Evolutionary conservation across 2,888 invertebrate genomes (phyloP), one percentile per base, ranked within the genome.

Genomic region (Flabesymbios commensalis): DNA sequence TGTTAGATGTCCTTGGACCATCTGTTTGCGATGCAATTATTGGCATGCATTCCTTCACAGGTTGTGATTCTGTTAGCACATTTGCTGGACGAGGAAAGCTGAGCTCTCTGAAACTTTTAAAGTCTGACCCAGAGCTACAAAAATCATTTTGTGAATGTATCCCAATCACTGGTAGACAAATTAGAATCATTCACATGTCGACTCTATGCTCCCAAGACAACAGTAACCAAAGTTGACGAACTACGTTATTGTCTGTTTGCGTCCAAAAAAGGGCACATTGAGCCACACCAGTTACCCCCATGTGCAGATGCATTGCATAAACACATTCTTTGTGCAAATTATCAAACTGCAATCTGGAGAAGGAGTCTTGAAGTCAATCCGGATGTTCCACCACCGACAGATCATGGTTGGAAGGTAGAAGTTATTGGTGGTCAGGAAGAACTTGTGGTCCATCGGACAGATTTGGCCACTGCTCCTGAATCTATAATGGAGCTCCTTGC

Each of bases 291-390:
- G 51, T 60, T 69, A 22, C 67, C 62, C 36, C 64, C 66, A 33
- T 64, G 64, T 36, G 22, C 26, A 32, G 66, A 59, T 33, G 32
- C 55, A 22, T 41, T 65, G 28, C 14, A 24, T 10, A 41, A 59
- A 33, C 67, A 67, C 33, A 33, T 43, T 4, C 33, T 22, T 14
- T 28, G 69, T 17, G 68, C 68, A 5, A 68, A 68, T 55, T 69
- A 69, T 43, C 69, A 69, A 42, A 52, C 61, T 22, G 68, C 57
- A 14, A 64, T 69, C 41, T 66, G 61, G 67, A 48, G 33, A 14
- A 10, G 59, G 17, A 24, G 26, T 39, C 59, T 45, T 7, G 45
- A 19, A 7, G 19, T 7, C 19, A 7, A 45, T n/a, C n/a, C n/a
- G n/a, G n/a, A n/a, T n/a, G n/a, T n/a, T n/a, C n/a, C n/a, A n/a